Conservation (phyloP, 2,888 invertebrate species). For the Tetragonula carbonaria region DNA sequence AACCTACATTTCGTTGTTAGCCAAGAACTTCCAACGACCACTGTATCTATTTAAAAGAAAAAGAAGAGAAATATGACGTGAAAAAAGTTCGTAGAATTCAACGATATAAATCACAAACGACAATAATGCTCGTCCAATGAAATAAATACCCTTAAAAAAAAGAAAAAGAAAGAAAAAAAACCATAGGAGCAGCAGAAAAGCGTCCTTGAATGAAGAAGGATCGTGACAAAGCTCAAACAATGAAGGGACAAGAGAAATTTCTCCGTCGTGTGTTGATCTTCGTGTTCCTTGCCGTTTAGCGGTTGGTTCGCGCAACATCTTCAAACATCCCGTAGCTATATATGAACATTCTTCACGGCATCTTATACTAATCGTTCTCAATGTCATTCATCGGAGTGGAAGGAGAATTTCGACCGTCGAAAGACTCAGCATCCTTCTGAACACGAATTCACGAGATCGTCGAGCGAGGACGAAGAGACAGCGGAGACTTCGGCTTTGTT, state of each 20-base stretch:
- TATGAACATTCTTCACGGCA: not conserved
- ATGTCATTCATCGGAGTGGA: conserved; percentile 10
- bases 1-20: not conserved
- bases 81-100: not conserved
- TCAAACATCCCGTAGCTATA: conserved; percentile 9
- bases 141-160: not conserved
- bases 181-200: not conserved
- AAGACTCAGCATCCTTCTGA: not conserved
- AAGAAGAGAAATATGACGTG: not conserved
- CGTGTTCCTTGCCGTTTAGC: conserved; percentile 19
- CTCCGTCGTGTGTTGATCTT: not conserved
- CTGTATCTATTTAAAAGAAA: not conserved
- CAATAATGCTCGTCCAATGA: not conserved
- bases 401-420: conserved; percentile 17
- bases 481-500: conserved; percentile 62
- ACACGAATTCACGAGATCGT: conserved; percentile 32
- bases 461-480: conserved; percentile 6
- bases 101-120: not conserved
- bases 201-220: not conserved
- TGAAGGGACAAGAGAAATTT: conserved; percentile 11
- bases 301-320: conserved; percentile 6
- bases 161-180: too few species aligned
- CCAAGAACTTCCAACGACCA: not conserved
- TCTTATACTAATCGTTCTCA: conserved; percentile 17
- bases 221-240: not conserved